Base-by-base conservation (phyloP, 2,888 invertebrate species). In the Torymus aiolomorphi region DNA sequence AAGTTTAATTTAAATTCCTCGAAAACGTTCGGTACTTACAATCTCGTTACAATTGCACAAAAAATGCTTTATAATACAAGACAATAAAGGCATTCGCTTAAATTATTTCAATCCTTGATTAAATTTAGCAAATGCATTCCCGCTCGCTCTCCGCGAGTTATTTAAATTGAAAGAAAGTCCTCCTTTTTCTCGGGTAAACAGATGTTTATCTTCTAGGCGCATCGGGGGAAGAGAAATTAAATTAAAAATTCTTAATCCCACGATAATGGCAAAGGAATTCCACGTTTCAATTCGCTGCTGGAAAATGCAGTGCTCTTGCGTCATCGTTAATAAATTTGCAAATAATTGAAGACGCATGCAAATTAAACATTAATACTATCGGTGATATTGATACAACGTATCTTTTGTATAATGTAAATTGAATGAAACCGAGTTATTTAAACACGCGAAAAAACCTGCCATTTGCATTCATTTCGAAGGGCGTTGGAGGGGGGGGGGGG, bases 221-320 rank as follows among this genome's bases (percentile, higher is more conserved):
- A 49, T 31, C 16, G 8, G 24, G n/a, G 54, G 16, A 63, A 31
- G 8, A 31, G 16, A 63, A 63, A 63, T 63, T 73, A 56, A 63
- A 73, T 63, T 63, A 56, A 73, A 73, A 71, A 56, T 73, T 42
- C 42, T 73, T 73, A 72, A 72, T 72, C 61, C 61, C 42, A 69
- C 31, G 42, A 57, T 42, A 24, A 31, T 69, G 31, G 31, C 16
- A 10, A 57, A 31, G 18, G 52, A 16, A 56, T 67, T 31, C n/a
- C 24, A 54, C 16, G 54, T 67, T 67, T 67, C 31, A 31, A 31
- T 31, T 31, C 8, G 31, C 2, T 56, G n/a, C 8, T 24, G 2
- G 24, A 54, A 67, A 54, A 54, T 13, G 20, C 20, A 20, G 1
- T 20, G n/a, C 49, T 49, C 16, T 49, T 65, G 12, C 18, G 12